These are phyloP conservation scores for Sesia bembeciformis DNA, from an alignment of 2,888 invertebrate species.

Conservation along the genomic window DNA sequence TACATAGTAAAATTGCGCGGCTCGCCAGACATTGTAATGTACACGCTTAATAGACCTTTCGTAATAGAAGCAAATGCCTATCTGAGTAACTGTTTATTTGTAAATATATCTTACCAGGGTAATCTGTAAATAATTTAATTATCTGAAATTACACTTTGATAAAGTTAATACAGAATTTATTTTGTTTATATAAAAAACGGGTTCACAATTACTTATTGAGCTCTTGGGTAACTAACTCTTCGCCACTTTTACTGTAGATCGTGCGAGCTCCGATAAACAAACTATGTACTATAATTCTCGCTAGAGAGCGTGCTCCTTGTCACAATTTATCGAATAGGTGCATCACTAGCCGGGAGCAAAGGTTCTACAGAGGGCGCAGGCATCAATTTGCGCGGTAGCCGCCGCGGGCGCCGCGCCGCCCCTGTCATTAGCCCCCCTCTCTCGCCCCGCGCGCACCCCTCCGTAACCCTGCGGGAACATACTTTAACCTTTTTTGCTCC, in stretches of 20 bases:
- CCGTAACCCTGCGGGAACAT: slow-evolving; percentile 33
- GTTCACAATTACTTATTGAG: too few relatives aligned
- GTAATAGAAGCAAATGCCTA: too few relatives aligned
- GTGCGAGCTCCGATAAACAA: slow-evolving; percentile 18
- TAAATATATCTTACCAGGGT: too few relatives aligned
- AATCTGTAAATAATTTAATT: too few relatives aligned
- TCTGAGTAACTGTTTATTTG: too few relatives aligned
- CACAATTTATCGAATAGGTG: slow-evolving; percentile 56
- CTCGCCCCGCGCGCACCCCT: slow-evolving; percentile 17
- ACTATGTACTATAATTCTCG: slow-evolving; percentile 24
- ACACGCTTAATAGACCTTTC: too few relatives aligned
- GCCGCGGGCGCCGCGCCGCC: slow-evolving; percentile 71
- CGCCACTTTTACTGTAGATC: not conserved
- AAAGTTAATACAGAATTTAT: too few relatives aligned
- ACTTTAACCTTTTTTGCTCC: slow-evolving; percentile 74
- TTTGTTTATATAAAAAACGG: too few relatives aligned
- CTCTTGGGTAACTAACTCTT: not conserved
- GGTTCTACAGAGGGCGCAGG: slow-evolving; percentile 33
- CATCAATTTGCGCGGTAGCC: slow-evolving; percentile 72
- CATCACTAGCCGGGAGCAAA: slow-evolving; percentile 73
- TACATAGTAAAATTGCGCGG: not conserved
- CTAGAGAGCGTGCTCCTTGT: slow-evolving; percentile 40
- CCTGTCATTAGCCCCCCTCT: slow-evolving; percentile 63
- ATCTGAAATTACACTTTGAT: too few relatives aligned
- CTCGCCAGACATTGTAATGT: too few relatives aligned